A percentile compares a stretch with the other conserved stretches of the same genome.
Conservation (phyloP, 2,113 vertebrate genomes). For the Elgaria multicarinata region DNA sequence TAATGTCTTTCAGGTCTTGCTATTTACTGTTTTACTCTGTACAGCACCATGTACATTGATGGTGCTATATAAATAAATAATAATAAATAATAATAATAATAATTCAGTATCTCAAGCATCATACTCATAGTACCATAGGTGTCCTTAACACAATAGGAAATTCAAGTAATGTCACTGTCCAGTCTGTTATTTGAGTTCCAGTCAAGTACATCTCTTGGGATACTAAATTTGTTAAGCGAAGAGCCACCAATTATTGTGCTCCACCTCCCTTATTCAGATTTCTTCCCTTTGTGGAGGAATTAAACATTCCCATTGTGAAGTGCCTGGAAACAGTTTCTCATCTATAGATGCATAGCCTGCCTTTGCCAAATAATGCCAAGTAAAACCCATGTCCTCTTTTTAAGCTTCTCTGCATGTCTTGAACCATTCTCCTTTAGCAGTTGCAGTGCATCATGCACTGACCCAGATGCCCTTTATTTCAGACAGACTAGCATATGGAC, state of each 20-base stretch:
- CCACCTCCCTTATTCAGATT: no score
- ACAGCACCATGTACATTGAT: no score
- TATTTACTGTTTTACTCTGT: no score
- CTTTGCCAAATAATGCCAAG: background rate
- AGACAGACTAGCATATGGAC: background rate
- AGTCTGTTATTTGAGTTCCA: background rate
- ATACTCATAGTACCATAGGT: background rate
- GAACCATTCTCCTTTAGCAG: background rate
- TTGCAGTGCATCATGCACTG: background rate
- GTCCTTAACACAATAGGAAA: background rate
- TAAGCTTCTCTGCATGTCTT: background rate
- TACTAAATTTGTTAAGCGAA: background rate
- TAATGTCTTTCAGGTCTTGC: background rate
- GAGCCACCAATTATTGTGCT: background rate
- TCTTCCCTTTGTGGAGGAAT: background rate
- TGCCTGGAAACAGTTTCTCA: background rate
- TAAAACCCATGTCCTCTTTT: background rate
- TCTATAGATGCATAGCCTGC: background rate
- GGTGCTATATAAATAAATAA: no score
- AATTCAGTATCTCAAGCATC: no score
- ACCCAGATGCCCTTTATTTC: background rate
- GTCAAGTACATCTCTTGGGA: background rate
- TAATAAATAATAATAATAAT: no score
- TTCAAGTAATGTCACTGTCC: background rate
- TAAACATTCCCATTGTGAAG: background rate